These are phyloP conservation scores for Zonitis immaculata DNA, from an alignment of 2,888 invertebrate species.

Conservation along the genomic window DNA sequence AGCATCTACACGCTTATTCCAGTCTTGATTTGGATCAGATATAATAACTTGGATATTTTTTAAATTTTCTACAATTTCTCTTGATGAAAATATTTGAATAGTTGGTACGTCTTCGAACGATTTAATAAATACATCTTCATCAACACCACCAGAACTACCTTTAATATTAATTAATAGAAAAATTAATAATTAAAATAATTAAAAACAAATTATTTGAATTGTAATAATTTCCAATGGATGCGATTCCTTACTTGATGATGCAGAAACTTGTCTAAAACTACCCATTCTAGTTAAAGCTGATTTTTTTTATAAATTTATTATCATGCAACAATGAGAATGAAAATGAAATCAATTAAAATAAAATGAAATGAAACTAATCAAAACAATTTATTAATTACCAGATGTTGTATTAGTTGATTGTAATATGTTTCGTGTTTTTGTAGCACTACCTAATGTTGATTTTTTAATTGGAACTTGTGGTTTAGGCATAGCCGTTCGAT, in stretches of 20 bases:
- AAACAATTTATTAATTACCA: conserved; percentile 27
- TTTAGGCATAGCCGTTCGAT: conserved; percentile 45
- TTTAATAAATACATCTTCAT: conserved; percentile 80
- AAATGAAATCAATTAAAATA: conserved; percentile 21
- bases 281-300: conserved; percentile 41
- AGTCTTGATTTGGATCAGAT: conserved; percentile 78
- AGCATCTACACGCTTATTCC: conserved; percentile 92
- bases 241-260: conserved; percentile 39
- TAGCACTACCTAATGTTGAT: conserved; percentile 34
- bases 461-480: conserved; percentile 48
- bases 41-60: conserved; percentile 69
- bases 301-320: no score
- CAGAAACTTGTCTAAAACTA: conserved; percentile 34
- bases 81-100: conserved; percentile 74
- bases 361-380: conserved; percentile 8
- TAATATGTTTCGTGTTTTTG: conserved; percentile 47
- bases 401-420: conserved; percentile 36
- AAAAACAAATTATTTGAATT: no score
- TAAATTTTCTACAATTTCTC: conserved; percentile 80
- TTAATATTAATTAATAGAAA: background rate
- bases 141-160: conserved; percentile 73
- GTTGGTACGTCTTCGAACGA: conserved; percentile 81
- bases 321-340: conserved; percentile 34
- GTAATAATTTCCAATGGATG: no score
- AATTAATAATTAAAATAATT: no score